Evolutionary conservation across 2,797 vertebrate genomes (phyloP).

Genomic region (Synaphobranchus kaupii): DNA sequence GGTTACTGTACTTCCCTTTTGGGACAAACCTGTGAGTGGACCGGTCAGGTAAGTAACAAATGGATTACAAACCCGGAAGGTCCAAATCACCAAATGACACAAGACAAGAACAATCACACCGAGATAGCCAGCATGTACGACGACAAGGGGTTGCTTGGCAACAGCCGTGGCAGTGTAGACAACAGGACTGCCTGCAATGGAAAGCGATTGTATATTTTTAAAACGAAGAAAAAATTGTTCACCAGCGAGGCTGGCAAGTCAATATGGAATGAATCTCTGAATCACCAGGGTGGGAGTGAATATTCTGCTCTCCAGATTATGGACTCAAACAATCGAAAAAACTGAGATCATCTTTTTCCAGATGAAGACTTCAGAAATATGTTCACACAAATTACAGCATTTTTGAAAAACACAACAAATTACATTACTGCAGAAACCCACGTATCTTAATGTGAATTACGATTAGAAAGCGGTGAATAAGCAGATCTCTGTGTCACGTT

Average conservation of each 20-base stretch:
- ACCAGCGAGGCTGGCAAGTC: neutral
- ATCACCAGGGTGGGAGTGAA: neutral
- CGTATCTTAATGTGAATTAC: neutral
- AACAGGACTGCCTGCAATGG: neutral
- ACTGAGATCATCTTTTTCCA: neutral
- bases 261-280: neutral
- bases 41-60: neutral
- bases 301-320: neutral
- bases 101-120: neutral
- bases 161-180: neutral
- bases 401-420: neutral
- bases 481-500: neutral
- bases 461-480: neutral
- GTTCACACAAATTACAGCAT: neutral
- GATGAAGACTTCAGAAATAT: neutral
- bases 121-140: neutral
- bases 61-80: neutral
- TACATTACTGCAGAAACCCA: neutral
- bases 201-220: neutral
- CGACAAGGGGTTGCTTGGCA: neutral
- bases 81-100: neutral
- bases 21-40: neutral
- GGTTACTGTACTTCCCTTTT: neutral
- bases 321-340: neutral
- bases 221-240: neutral